These are phyloP conservation scores for Lepidurus arcticus DNA, from an alignment of 1,140 invertebrate species.

Conservation along the genomic window DNA sequence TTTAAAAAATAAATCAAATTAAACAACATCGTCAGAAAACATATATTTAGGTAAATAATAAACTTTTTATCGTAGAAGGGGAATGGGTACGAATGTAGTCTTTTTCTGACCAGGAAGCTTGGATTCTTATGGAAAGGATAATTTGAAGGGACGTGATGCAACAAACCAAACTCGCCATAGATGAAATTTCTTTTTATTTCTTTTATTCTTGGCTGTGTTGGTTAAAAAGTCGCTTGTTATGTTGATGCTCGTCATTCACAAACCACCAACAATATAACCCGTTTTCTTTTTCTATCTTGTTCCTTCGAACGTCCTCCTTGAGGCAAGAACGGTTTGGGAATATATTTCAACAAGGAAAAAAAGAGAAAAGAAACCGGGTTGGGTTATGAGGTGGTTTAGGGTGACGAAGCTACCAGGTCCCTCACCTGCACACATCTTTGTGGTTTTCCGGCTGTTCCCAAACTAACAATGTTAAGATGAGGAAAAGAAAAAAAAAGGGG, in stretches of 20 bases:
- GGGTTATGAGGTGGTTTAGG: not conserved
- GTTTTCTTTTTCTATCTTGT: not conserved
- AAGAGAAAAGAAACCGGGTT: not conserved
- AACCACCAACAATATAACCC: not conserved
- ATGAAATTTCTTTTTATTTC: not conserved
- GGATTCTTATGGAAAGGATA: not conserved
- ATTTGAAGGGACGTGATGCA: not conserved
- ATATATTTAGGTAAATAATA: too few relatives aligned
- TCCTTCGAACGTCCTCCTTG: not conserved
- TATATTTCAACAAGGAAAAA: too few relatives aligned
- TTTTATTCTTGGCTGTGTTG: not conserved
- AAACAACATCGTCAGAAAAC: too few relatives aligned
- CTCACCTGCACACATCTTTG: too few relatives aligned
- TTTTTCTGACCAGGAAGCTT: too few relatives aligned
- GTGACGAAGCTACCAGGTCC: slow-evolving; percentile 8
- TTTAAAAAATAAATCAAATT: too few relatives aligned
- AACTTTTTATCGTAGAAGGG: too few relatives aligned
- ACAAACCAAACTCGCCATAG: not conserved
- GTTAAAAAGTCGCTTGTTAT: not conserved
- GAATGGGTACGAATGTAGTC: too few relatives aligned
- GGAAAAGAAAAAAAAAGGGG: not conserved
- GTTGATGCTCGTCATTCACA: slow-evolving; percentile 1
- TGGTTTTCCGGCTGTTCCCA: not conserved
- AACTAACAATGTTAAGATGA: not conserved
- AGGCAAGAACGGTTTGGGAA: not conserved